These are phyloP conservation scores for Drosophila meridiana DNA, from an alignment of 2,888 invertebrate species.

Conservation along the genomic window DNA sequence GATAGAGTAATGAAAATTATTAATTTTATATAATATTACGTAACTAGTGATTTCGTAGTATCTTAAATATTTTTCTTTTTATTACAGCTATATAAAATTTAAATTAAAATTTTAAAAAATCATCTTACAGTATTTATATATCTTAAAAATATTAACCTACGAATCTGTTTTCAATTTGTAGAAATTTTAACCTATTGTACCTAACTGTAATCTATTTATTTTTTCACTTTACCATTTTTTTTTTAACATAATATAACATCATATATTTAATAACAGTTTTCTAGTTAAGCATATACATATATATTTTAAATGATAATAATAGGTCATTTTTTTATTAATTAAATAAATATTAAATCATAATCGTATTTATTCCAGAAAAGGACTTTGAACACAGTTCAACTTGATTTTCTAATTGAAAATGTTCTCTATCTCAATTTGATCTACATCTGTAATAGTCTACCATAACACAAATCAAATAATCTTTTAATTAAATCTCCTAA, in stretches of 20 bases:
- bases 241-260: too few species aligned
- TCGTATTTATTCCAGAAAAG: too few species aligned
- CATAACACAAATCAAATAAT: not conserved
- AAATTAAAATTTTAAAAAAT: not conserved
- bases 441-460: too few species aligned
- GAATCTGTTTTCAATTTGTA: not conserved
- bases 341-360: too few species aligned
- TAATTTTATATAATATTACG: not conserved
- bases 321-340: too few species aligned
- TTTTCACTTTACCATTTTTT: too few species aligned
- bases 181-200: not conserved
- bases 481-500: constrained; percentile 2
- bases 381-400: not conserved
- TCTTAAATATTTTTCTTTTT: not conserved
- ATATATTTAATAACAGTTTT: too few species aligned
- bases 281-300: too few species aligned
- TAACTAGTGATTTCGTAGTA: not conserved
- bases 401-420: not conserved
- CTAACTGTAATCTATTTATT: too few species aligned
- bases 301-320: too few species aligned
- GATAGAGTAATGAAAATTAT: not conserved
- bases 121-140: too few species aligned
- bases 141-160: too few species aligned
- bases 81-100: not conserved
- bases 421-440: not conserved